Base-by-base conservation (phyloP, 2,888 invertebrate species). In the Strigamia crassipes region DNA sequence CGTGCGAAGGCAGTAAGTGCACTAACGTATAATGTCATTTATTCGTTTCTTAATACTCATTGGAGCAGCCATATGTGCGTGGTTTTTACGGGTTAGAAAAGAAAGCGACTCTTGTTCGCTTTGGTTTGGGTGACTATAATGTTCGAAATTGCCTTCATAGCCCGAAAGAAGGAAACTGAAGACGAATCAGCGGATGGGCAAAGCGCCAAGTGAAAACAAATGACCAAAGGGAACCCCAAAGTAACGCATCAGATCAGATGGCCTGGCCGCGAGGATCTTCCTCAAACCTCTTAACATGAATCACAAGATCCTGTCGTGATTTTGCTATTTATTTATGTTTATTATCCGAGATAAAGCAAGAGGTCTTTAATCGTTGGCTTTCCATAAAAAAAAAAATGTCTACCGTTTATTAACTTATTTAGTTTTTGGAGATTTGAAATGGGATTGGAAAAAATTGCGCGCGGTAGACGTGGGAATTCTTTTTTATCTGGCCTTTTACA, bases 211-310 rank as follows among this genome's bases (percentile, higher is more conserved):
- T 66, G 66, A 66, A 66, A 66, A 66, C 66, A 66, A 66, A 66
- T 66, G 66, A 66, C 66, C 66, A 66, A 66, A 27, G 66, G 66
- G 66, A 66, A 66, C 66, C 66, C 66, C 21, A 66, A 66, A 66
- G 66, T 66, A 66, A 66, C 66, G 66, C 66, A 66, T 66, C 66
- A 66, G 66, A 66, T 66, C 66, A 66, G 66, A 66, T 66, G 66
- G 66, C 66, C 66, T 66, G 66, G 66, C 66, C 66, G 66, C 66
- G 31, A 66, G 66, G 27, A 66, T 66, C 66, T 66, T 66, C 66
- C 27, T 66, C 66, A 66, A 66, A 66, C 66, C 66, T 66, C 66
- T 66, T 66, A 66, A 66, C 27, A 66, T 66, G 66, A 66, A 66
- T 66, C 66, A 66, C 66, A 66, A 66, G 66, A 31, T 66, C 27